These are phyloP conservation scores for Irena cyanogastra DNA, from an alignment of 2,113 vertebrate species.

Conservation along the genomic window DNA sequence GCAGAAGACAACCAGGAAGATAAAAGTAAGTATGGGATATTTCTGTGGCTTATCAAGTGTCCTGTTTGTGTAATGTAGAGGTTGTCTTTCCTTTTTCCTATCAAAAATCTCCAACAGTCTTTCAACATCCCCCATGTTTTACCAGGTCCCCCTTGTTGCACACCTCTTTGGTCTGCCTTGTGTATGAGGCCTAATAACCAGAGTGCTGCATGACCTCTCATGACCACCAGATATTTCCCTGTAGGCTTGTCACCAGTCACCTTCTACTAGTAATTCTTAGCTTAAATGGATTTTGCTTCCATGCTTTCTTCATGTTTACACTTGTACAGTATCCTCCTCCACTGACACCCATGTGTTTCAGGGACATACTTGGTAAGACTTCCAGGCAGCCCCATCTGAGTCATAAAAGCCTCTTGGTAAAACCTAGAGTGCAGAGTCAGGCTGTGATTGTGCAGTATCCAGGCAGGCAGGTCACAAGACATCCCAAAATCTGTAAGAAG, in stretches of 20 bases:
- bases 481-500: not conserved
- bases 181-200: not conserved
- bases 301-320: not conserved
- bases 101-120: not conserved
- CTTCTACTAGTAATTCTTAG: not conserved
- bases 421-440: not conserved
- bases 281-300: conserved; percentile 18
- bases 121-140: not conserved
- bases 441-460: not conserved
- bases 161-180: not conserved
- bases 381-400: not conserved
- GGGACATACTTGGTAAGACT: not conserved
- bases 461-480: not conserved
- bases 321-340: not conserved
- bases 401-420: not conserved
- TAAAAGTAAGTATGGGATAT: conserved; percentile 75
- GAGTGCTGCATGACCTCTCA: not conserved
- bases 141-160: not conserved
- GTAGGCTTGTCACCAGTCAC: not conserved
- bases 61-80: not conserved
- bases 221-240: not conserved
- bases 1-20: conserved; percentile 73
- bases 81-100: not conserved
- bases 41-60: conserved; percentile 55
- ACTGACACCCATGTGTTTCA: not conserved